These are phyloP conservation scores for Zaprionus gabonicus DNA, from an alignment of 1,140 invertebrate genomes.

Conservation along the genomic window DNA sequence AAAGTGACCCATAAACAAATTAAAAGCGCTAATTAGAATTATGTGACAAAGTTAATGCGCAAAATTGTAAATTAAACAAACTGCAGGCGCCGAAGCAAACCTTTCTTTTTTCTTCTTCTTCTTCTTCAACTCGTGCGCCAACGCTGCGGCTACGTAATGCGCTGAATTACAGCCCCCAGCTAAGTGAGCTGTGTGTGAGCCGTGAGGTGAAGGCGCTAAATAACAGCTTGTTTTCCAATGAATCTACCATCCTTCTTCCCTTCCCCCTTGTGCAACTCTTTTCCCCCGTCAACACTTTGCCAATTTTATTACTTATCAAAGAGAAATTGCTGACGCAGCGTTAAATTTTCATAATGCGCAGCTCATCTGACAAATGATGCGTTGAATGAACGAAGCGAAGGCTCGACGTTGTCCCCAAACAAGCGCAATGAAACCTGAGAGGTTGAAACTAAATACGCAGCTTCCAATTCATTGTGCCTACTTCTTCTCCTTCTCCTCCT, in stretches of 20 bases:
- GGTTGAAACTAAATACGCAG: conserved; percentile 30
- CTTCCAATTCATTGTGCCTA: neutral
- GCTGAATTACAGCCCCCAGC: conserved; percentile 12
- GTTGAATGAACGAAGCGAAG: neutral
- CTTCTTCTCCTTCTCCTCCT: neutral
- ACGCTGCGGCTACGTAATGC: conserved; percentile 40
- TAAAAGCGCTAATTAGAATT: conserved; percentile 83
- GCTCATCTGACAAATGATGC: conserved; percentile 69
- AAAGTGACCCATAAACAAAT: conserved; percentile 82
- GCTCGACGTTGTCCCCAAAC: conserved; percentile 40
- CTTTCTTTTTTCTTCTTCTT: neutral
- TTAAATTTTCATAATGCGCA: conserved; percentile 42
- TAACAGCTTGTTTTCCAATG: conserved; percentile 4
- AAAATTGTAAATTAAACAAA: conserved; percentile 82
- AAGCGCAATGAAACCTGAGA: conserved; percentile 1
- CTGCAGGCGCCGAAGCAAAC: conserved; percentile 16
- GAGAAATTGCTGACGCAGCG: conserved; percentile 54
- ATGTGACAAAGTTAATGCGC: conserved; percentile 82
- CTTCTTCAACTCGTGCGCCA: conserved; percentile 35
- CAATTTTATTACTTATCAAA: conserved; percentile 40
- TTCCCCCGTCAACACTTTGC: neutral
- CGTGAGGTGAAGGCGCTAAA: neutral
- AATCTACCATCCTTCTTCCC: neutral
- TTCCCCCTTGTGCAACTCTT: conserved; percentile 2
- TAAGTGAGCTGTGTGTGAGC: neutral